Conservation (phyloP, 92 coral and sea anemone species). For the Pocillopora grandis region DNA sequence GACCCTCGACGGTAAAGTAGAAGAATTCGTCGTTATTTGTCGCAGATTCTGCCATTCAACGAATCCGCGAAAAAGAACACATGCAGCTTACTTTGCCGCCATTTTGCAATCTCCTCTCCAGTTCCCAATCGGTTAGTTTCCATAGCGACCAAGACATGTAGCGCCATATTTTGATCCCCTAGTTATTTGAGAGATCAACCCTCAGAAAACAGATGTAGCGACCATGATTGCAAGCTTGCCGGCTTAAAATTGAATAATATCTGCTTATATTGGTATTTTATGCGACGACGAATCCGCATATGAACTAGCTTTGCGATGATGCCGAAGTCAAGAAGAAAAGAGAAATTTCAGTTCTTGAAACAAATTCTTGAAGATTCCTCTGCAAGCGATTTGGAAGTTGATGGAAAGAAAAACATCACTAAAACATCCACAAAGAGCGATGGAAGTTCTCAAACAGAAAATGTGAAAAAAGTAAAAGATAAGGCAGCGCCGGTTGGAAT, state of each 20-base stretch:
- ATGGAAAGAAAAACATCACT: background rate
- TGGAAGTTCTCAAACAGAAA: background rate
- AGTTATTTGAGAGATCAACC: background rate
- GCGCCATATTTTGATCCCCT: slow-evolving; percentile 36
- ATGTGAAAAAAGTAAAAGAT: slow-evolving; percentile 15
- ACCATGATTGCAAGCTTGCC: background rate
- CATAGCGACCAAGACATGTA: slow-evolving; percentile 5
- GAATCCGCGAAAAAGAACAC: background rate
- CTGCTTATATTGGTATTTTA: background rate
- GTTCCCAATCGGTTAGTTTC: slow-evolving; percentile 24
- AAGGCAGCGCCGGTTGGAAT: slow-evolving; percentile 61
- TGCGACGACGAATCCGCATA: background rate
- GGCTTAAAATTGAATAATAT: background rate
- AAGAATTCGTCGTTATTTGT: slow-evolving; percentile 40
- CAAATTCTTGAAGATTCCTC: slow-evolving; percentile 75
- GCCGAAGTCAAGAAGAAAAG: slow-evolving; percentile 57
- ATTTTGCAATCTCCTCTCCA: slow-evolving; percentile 37
- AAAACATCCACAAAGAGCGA: slow-evolving; percentile 18
- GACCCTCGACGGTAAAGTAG: slow-evolving; percentile 69
- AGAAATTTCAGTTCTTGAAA: slow-evolving; percentile 71
- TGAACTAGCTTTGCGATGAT: slow-evolving; percentile 20
- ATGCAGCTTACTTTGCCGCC: slow-evolving; percentile 45
- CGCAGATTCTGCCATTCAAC: slow-evolving; percentile 35
- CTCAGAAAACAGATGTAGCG: background rate
- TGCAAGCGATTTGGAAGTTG: slow-evolving; percentile 23